These are phyloP conservation scores for Plagodis dolabraria DNA, from an alignment of 2,888 invertebrate genomes.

Conservation along the genomic window DNA sequence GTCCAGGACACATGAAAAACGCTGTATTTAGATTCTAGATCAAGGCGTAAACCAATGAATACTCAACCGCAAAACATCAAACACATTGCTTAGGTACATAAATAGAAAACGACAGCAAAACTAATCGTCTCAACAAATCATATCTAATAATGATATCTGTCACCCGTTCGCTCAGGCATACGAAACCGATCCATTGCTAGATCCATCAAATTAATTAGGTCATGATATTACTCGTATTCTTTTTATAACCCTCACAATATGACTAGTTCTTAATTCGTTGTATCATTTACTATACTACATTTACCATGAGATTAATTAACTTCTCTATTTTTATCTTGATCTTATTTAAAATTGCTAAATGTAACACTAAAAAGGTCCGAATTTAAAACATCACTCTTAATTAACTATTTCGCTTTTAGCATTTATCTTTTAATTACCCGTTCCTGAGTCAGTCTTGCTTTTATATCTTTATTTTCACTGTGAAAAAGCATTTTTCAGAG, in stretches of 20 bases:
- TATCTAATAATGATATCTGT: slow-evolving; percentile 27
- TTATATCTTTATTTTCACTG: slow-evolving; percentile 16
- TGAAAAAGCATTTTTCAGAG: slow-evolving; percentile 13
- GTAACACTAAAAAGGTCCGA: slow-evolving; percentile 13
- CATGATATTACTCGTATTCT: slow-evolving; percentile 29
- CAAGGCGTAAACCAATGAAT: no score
- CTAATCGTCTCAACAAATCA: slow-evolving; percentile 22
- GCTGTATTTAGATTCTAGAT: no score
- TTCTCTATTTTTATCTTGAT: slow-evolving; percentile 22
- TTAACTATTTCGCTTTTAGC: slow-evolving; percentile 28
- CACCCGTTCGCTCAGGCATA: slow-evolving; percentile 10
- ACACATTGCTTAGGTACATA: not conserved
- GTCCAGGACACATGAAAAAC: no score
- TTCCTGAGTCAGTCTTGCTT: slow-evolving; percentile 15
- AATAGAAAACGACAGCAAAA: slow-evolving; percentile 20
- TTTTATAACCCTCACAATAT: slow-evolving; percentile 22
- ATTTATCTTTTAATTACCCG: slow-evolving; percentile 26
- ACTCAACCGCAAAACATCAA: slow-evolving; percentile 12
- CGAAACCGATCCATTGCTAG: slow-evolving; percentile 15
- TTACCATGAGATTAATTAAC: slow-evolving; percentile 20
- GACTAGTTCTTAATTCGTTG: slow-evolving; percentile 13
- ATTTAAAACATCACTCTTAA: slow-evolving; percentile 26
- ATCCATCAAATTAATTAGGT: slow-evolving; percentile 31
- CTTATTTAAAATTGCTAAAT: slow-evolving; percentile 6
- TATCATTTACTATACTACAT: slow-evolving; percentile 14